Conservation (phyloP, 2,113 vertebrate genomes). For the Cariama cristata region DNA sequence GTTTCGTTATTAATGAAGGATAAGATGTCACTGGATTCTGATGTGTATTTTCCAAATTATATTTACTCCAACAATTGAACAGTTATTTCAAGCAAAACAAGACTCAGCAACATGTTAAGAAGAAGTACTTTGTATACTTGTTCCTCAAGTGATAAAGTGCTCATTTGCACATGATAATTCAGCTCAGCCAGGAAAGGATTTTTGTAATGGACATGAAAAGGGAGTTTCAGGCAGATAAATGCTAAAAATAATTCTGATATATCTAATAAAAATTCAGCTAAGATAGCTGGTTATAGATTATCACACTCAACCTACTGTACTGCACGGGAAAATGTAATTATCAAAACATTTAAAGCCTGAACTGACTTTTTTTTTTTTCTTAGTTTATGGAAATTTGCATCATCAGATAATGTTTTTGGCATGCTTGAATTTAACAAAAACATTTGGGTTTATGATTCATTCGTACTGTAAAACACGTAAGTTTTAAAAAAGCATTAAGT, state of each 20-base stretch:
- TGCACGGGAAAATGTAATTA: constrained; percentile 37
- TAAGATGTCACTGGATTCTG: background rate
- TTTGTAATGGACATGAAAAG: constrained; percentile 20
- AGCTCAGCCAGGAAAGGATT: constrained; percentile 41
- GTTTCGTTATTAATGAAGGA: background rate
- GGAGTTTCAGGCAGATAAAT: constrained; percentile 16
- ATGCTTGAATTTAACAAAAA: constrained; percentile 9
- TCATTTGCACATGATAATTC: background rate
- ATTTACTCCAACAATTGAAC: background rate
- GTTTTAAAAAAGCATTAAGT: background rate
- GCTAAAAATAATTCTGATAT: constrained; percentile 63
- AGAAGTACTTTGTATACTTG: background rate
- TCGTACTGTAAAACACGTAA: background rate
- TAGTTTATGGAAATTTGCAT: constrained; percentile 16
- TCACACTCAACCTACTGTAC: background rate
- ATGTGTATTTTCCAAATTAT: constrained; percentile 3
- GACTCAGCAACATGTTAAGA: constrained; percentile 14
- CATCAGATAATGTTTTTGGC: constrained; percentile 3
- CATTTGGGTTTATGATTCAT: constrained; percentile 23
- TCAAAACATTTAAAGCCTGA: background rate
- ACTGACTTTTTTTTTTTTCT: background rate
- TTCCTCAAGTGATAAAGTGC: constrained; percentile 14
- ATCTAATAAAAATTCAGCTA: constrained; percentile 29
- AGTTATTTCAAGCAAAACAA: background rate
- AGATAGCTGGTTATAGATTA: background rate